Conservation (phyloP, 2,113 vertebrate genomes). For the Synchiropus splendidus region DNA sequence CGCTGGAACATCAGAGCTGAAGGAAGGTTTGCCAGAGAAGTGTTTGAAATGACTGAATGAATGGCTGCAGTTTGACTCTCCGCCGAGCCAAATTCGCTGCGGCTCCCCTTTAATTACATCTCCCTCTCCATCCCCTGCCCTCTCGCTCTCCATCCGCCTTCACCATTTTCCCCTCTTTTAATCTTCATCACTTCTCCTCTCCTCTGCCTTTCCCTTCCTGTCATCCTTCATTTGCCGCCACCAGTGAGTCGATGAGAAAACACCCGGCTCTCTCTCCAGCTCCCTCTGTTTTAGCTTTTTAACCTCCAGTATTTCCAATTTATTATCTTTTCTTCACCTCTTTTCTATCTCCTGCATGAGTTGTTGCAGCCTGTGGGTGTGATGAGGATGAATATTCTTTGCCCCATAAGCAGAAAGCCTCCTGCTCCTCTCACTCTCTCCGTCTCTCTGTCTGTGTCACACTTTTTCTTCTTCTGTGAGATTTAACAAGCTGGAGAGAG, state of each 20-base stretch:
- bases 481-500: conserved; percentile 19
- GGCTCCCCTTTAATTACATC: conserved; percentile 7
- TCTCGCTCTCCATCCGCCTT: conserved; percentile 6
- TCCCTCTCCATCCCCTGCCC: conserved; percentile 1
- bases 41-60: no score
- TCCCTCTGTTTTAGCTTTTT: conserved; percentile 3
- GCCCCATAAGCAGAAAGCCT: conserved; percentile 8
- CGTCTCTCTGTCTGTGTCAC: no score
- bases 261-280: conserved; percentile 7
- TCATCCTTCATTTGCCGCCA: background rate
- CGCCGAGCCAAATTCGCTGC: no score
- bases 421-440: background rate
- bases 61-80: no score
- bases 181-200: conserved; percentile 4
- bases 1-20: no score
- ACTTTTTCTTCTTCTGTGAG: conserved; percentile 3
- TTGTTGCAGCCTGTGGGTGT: conserved; percentile 5
- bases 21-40: no score
- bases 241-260: no score
- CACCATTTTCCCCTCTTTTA: conserved; percentile 4
- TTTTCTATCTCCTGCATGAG: background rate
- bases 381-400: conserved; percentile 2
- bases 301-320: background rate
- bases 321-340: background rate
- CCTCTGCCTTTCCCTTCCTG: background rate